These are phyloP conservation scores for Dromococcyx pavoninus DNA, from an alignment of 2,797 vertebrate species.

Conservation along the genomic window DNA sequence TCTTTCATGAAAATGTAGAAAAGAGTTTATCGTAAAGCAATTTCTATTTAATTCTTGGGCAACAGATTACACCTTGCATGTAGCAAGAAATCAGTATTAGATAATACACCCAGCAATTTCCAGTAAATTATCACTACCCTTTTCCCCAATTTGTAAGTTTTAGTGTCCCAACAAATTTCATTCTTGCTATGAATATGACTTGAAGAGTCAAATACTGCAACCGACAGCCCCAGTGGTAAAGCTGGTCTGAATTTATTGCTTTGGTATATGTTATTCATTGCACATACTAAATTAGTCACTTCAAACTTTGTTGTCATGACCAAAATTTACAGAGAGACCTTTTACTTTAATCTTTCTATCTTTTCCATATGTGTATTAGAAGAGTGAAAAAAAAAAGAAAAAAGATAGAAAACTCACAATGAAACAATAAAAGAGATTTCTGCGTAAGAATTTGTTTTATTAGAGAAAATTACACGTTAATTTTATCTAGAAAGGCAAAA, in stretches of 20 bases:
- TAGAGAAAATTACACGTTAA: background rate
- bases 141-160: background rate
- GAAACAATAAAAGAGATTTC: fast-evolving
- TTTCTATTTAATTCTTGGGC: background rate
- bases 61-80: background rate
- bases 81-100: background rate
- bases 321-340: background rate
- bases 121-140: background rate
- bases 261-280: background rate
- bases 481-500: background rate
- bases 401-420: background rate
- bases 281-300: background rate
- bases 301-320: background rate
- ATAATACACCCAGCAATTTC: background rate
- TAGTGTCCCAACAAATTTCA: background rate
- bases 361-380: background rate
- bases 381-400: background rate
- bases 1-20: background rate
- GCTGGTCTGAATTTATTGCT: background rate
- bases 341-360: background rate
- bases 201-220: background rate
- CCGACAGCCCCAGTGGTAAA: fast-evolving
- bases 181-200: background rate
- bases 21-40: background rate
- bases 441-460: background rate